Percentiles rank a stretch among this genome's conserved stretches.
These are phyloP conservation scores for Prietella phreatophila DNA, from an alignment of 2,113 vertebrate species.

Conservation along the genomic window DNA sequence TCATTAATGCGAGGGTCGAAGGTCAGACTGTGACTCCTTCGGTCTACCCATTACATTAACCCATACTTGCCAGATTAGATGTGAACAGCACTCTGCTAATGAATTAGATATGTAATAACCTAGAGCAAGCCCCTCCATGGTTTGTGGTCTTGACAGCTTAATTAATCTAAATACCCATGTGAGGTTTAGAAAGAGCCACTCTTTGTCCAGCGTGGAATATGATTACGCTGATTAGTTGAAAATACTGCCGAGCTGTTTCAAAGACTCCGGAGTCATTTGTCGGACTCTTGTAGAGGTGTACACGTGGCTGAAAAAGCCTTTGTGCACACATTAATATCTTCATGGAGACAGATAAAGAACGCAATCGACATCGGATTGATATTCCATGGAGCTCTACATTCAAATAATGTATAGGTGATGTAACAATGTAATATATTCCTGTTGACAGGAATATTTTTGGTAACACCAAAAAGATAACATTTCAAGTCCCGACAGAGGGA, in stretches of 20 bases:
- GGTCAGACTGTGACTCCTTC: constrained; percentile 25
- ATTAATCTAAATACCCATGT: constrained; percentile 39
- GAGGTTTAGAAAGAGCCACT: background rate
- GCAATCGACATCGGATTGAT: no score
- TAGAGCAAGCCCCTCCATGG: background rate
- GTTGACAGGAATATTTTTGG: background rate
- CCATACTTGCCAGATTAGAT: constrained; percentile 29
- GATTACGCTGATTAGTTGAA: constrained; percentile 40
- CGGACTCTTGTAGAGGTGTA: background rate
- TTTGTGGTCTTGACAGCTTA: constrained; percentile 24
- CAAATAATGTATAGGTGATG: background rate
- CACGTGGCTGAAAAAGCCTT: background rate
- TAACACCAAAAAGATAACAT: background rate
- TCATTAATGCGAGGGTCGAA: constrained; percentile 28
- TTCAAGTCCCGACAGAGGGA: background rate
- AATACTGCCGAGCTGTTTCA: constrained; percentile 11
- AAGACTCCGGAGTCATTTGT: background rate
- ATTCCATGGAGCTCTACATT: background rate
- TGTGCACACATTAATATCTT: background rate
- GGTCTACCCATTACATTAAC: constrained; percentile 8
- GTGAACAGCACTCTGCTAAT: constrained; percentile 20
- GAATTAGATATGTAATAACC: constrained; percentile 28
- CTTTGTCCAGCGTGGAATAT: constrained; percentile 5
- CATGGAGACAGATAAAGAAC: background rate
- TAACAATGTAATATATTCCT: background rate